These are phyloP conservation scores for Dolichopus griseipennis DNA, from an alignment of 2,888 invertebrate species.

Conservation along the genomic window DNA sequence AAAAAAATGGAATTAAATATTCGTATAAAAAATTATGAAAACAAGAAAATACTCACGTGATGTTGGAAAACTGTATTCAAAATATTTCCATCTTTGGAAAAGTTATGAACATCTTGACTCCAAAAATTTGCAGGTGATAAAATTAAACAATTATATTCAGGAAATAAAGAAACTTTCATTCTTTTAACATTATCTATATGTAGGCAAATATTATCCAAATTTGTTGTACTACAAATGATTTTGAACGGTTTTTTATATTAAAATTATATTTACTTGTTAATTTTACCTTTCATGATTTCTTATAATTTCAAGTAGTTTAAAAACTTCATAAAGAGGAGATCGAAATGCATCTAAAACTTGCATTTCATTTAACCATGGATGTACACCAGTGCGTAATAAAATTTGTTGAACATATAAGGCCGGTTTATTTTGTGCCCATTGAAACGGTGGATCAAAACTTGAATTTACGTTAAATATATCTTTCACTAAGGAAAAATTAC, in stretches of 20 bases:
- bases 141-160: constrained; percentile 84
- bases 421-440: constrained; percentile 53
- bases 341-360: constrained; percentile 84
- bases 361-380: constrained; percentile 78
- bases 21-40: background rate
- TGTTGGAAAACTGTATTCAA: constrained; percentile 73
- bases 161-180: constrained; percentile 57
- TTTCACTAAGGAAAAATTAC: constrained; percentile 29
- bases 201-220: constrained; percentile 72
- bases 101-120: constrained; percentile 73
- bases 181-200: constrained; percentile 74
- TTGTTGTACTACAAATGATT: constrained; percentile 50
- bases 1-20: background rate
- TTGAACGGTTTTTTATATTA: too few relatives aligned
- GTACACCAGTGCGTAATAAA: constrained; percentile 64
- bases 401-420: constrained; percentile 69
- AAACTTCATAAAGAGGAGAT: constrained; percentile 81
- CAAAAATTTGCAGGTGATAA: constrained; percentile 92
- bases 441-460: constrained; percentile 44
- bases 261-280: too few relatives aligned
- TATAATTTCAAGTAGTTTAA: constrained; percentile 76
- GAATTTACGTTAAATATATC: constrained; percentile 29
- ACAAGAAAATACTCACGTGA: constrained; percentile 54
- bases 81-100: constrained; percentile 69
- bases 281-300: constrained; percentile 55